A percentile compares a stretch with the other conserved stretches of the same genome.
Evolutionary conservation across 2,113 vertebrate genomes (phyloP).

Genomic region (Harpagus bidentatus): DNA sequence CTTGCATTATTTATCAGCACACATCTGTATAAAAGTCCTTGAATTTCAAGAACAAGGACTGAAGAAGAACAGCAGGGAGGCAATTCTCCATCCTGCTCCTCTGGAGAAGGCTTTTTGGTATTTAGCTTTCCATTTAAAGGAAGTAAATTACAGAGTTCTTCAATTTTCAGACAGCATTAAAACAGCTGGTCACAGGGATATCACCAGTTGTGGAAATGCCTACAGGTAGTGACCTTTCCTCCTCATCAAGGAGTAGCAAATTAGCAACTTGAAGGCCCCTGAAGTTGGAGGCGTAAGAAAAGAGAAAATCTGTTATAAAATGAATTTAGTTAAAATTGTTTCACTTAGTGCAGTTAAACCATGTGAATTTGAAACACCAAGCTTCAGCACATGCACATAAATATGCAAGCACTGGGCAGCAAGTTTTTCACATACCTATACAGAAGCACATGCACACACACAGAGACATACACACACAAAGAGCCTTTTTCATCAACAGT

Average conservation of each 20-base stretch:
- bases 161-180: background rate
- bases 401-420: rapidly evolving
- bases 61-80: background rate
- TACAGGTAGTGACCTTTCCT: background rate
- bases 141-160: background rate
- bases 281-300: background rate
- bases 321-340: background rate
- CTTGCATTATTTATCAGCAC: background rate
- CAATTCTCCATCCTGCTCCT: background rate
- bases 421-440: background rate
- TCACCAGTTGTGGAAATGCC: background rate
- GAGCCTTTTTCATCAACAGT: too few species aligned
- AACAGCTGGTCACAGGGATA: background rate
- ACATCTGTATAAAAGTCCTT: background rate
- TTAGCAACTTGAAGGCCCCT: background rate
- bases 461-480: too few species aligned
- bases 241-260: background rate
- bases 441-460: too few species aligned
- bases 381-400: background rate
- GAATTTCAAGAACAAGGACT: background rate
- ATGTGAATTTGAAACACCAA: background rate
- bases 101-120: background rate
- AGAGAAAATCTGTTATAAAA: background rate
- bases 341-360: background rate
- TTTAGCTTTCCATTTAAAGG: background rate